Percentiles rank a stretch among this genome's conserved stretches.
These are phyloP conservation scores for Phymatocera aterrima DNA, from an alignment of 2,888 invertebrate species.

Conservation along the genomic window DNA sequence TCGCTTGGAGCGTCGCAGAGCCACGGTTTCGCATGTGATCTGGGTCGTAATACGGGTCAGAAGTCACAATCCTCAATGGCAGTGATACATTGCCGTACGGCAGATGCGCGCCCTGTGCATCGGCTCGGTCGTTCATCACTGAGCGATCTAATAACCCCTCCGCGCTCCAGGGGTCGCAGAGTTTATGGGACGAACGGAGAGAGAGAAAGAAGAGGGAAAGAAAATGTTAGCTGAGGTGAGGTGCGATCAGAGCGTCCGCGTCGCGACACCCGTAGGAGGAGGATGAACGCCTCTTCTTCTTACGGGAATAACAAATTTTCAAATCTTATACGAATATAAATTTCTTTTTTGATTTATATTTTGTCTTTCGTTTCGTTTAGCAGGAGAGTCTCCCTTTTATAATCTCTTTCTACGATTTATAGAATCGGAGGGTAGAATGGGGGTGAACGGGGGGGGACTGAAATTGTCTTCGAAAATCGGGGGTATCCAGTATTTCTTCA, in stretches of 20 bases:
- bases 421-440: too few species aligned
- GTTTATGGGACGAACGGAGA: not conserved
- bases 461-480: too few species aligned
- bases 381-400: too few species aligned
- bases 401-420: too few species aligned
- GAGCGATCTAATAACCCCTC: conserved; percentile 64
- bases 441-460: too few species aligned
- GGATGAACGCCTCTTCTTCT: conserved; percentile 13
- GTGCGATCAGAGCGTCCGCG: too few species aligned
- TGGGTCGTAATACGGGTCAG: conserved; percentile 42
- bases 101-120: conserved; percentile 48
- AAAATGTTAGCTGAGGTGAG: conserved; percentile 3
- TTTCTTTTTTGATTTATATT: not conserved
- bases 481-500: too few species aligned
- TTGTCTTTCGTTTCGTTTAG: not conserved
- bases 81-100: conserved; percentile 36
- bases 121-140: conserved; percentile 64
- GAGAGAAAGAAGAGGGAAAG: not conserved
- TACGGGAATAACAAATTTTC: conserved; percentile 18
- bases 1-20: too few species aligned
- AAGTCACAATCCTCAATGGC: conserved; percentile 44
- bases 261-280: not conserved
- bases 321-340: not conserved
- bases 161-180: conserved; percentile 45
- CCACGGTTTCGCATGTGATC: conserved; percentile 19